These are phyloP conservation scores for Ctena decussata DNA, from an alignment of 2,888 invertebrate genomes.

Conservation along the genomic window DNA sequence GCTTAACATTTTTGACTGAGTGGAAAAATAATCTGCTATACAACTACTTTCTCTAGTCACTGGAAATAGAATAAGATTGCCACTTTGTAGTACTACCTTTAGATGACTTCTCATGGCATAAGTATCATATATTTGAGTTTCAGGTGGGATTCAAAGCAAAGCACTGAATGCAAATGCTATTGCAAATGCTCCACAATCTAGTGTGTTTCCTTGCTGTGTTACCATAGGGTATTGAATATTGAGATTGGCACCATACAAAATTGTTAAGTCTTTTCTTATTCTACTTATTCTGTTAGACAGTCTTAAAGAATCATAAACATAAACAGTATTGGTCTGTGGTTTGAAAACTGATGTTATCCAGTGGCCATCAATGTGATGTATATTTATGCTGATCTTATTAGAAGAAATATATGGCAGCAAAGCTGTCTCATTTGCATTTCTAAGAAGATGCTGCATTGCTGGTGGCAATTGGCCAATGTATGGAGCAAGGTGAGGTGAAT, in stretches of 20 bases:
- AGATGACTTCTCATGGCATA: too few relatives aligned
- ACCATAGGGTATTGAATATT: background rate
- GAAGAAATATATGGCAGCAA: background rate
- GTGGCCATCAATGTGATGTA: background rate
- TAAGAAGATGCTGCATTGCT: background rate
- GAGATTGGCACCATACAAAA: background rate
- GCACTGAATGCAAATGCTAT: too few relatives aligned
- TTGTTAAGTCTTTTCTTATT: background rate
- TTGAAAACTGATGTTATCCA: background rate
- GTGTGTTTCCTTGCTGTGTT: background rate
- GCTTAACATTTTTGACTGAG: too few relatives aligned
- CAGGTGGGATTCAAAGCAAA: too few relatives aligned
- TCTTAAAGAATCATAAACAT: background rate
- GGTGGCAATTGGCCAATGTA: background rate
- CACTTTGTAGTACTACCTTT: too few relatives aligned
- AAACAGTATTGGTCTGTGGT: background rate
- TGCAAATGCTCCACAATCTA: too few relatives aligned
- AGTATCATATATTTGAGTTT: too few relatives aligned
- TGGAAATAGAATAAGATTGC: too few relatives aligned
- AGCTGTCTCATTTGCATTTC: background rate
- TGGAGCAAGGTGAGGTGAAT: background rate
- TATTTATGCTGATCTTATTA: background rate
- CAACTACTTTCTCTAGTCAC: too few relatives aligned
- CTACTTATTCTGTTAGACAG: background rate
- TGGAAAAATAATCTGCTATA: too few relatives aligned